Evolutionary conservation across 2,888 invertebrate species (phyloP).

Genomic region (Acrobasis suavella): DNA sequence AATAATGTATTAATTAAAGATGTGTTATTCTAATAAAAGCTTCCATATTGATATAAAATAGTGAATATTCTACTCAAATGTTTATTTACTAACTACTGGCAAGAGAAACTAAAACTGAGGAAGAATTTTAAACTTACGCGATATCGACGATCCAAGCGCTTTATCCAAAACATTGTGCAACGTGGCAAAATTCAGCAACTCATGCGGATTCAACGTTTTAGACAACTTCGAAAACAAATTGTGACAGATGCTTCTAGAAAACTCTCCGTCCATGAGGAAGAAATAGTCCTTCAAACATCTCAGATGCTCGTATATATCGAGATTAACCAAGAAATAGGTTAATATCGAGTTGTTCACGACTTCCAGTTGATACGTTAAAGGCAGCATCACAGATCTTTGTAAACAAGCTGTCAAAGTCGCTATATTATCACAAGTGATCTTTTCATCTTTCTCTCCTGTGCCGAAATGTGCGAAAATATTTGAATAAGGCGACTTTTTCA

Average conservation of each 20-base stretch:
- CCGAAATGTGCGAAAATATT: slow-evolving; percentile 64
- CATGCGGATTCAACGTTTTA: slow-evolving; percentile 84
- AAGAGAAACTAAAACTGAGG: too few relatives aligned
- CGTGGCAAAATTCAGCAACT: slow-evolving; percentile 86
- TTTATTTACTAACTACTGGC: too few relatives aligned
- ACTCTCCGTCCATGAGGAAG: slow-evolving; percentile 91
- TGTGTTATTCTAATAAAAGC: too few relatives aligned
- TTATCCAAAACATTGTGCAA: slow-evolving; percentile 86
- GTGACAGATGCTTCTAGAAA: slow-evolving; percentile 87
- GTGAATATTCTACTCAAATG: too few relatives aligned
- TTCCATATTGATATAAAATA: too few relatives aligned
- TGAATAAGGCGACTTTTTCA: slow-evolving; percentile 66
- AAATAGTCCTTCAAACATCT: slow-evolving; percentile 89
- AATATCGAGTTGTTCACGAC: slow-evolving; percentile 88
- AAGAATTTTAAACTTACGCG: slow-evolving; percentile 65
- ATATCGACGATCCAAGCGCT: slow-evolving; percentile 86
- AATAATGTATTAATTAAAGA: too few relatives aligned
- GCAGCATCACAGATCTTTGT: slow-evolving; percentile 86
- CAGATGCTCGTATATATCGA: slow-evolving; percentile 87
- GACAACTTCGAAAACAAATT: slow-evolving; percentile 86
- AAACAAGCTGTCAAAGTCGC: slow-evolving; percentile 82
- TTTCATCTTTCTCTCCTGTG: slow-evolving; percentile 51
- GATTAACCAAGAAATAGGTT: slow-evolving; percentile 85
- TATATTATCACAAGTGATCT: slow-evolving; percentile 64
- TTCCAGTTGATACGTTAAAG: slow-evolving; percentile 85